Percentiles rank a stretch among this genome's conserved stretches.
phyloP scores from a whole-genome alignment of 2,888 invertebrate species.

The Tenodera sinensis region DNA sequence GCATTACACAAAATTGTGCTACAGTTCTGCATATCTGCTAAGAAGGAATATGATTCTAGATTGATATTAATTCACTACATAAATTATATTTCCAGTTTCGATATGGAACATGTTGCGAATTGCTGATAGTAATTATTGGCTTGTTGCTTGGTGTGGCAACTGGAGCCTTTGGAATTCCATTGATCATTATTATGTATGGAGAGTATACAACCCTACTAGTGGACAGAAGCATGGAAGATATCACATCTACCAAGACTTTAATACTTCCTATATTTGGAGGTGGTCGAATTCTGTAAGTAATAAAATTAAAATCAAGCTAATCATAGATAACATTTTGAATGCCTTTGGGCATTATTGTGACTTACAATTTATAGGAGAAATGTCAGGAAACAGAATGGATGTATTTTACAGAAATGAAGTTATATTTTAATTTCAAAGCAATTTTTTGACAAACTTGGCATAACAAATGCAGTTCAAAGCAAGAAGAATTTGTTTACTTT shows the following conservation, averaged over 20 bases:
- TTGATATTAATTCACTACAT: background rate
- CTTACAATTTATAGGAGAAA: too few species aligned
- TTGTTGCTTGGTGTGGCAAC: constrained; percentile 41
- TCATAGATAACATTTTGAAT: too few species aligned
- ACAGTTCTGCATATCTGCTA: too few species aligned
- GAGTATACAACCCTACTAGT: constrained; percentile 30
- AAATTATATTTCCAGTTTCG: constrained; percentile 24
- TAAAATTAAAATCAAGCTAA: background rate
- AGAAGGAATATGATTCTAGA: too few species aligned
- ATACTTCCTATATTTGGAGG: constrained; percentile 27
- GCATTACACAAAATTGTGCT: too few species aligned
- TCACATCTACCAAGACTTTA: constrained; percentile 9
- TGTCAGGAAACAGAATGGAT: too few species aligned
- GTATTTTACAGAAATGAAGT: too few species aligned
- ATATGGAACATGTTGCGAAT: constrained; percentile 24
- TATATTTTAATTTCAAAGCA: too few species aligned
- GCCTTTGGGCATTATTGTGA: too few species aligned
- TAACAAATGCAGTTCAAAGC: too few species aligned
- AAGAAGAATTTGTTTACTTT: too few species aligned
- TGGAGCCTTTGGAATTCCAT: constrained; percentile 44
- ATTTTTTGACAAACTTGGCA: too few species aligned
- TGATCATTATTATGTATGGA: constrained; percentile 31
- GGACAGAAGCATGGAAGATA: constrained; percentile 21
- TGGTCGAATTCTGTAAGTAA: constrained; percentile 13
- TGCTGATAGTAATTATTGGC: constrained; percentile 8